Percentiles rank a stretch among this genome's conserved stretches.
Conservation (phyloP, 2,797 vertebrate genomes). For the Lacerta agilis region DNA sequence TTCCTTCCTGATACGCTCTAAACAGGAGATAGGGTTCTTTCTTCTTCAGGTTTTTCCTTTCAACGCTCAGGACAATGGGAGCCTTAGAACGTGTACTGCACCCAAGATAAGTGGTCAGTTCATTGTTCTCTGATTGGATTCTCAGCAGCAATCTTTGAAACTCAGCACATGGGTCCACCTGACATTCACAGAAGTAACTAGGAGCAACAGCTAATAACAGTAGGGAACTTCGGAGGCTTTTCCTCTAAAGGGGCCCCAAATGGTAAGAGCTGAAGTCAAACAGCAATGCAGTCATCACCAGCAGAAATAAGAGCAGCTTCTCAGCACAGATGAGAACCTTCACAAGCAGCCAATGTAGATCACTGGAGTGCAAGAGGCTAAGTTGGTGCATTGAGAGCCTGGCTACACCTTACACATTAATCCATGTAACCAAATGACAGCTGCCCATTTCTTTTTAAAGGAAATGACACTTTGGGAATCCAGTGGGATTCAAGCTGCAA, state of each 20-base stretch:
- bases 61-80: background rate
- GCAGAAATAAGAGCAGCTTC: background rate
- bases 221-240: background rate
- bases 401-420: background rate
- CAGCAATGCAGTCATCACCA: background rate
- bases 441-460: background rate
- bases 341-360: no score
- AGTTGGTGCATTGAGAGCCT: background rate
- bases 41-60: background rate
- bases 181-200: background rate
- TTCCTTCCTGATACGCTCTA: background rate
- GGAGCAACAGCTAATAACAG: background rate
- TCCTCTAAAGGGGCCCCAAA: background rate
- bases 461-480: background rate
- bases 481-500: background rate
- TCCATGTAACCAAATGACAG: background rate
- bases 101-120: background rate
- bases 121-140: background rate
- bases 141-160: background rate
- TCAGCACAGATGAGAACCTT: background rate
- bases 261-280: background rate
- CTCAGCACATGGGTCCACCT: background rate
- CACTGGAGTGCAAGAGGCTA: background rate
- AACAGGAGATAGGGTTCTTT: background rate
- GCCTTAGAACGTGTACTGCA: background rate